A percentile compares a stretch with the other conserved stretches of the same genome.
These are phyloP conservation scores for Matsumyia berberina DNA, from an alignment of 2,888 invertebrate genomes.

Conservation along the genomic window DNA sequence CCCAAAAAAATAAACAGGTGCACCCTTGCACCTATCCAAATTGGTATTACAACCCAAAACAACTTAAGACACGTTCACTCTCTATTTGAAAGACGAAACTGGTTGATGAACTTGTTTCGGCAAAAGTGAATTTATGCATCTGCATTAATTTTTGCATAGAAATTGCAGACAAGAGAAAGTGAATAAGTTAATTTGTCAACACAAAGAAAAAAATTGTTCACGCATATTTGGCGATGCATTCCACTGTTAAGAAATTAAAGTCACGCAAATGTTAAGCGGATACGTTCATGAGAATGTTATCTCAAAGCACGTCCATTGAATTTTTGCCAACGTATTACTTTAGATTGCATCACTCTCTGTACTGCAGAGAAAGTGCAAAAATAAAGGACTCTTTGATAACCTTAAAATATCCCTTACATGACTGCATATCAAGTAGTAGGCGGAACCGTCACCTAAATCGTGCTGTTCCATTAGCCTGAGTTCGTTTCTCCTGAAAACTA, in stretches of 20 bases:
- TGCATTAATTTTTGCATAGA: slow-evolving; percentile 46
- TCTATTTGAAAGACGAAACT: slow-evolving; percentile 36
- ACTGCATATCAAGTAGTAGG: no score
- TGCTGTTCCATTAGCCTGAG: no score
- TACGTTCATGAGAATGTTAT: background rate
- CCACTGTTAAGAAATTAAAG: background rate
- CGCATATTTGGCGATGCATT: slow-evolving; percentile 19
- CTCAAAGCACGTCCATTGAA: background rate
- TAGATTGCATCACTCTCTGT: no score
- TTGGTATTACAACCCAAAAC: background rate
- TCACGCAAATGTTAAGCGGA: slow-evolving; percentile 25
- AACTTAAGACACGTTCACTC: slow-evolving; percentile 20
- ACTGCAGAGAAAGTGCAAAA: no score
- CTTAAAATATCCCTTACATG: no score
- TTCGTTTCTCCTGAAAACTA: no score
- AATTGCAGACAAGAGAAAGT: slow-evolving; percentile 64
- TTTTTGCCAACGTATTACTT: no score
- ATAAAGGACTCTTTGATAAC: no score
- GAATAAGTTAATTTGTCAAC: slow-evolving; percentile 38
- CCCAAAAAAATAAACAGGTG: slow-evolving; percentile 23
- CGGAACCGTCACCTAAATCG: no score
- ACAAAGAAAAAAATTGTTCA: slow-evolving; percentile 28
- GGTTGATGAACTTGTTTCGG: slow-evolving; percentile 30
- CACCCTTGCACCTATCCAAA: slow-evolving; percentile 44
- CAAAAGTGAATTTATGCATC: slow-evolving; percentile 38